phyloP scores from a whole-genome alignment of 2,113 vertebrate genomes.

The Ophiodon elongatus region DNA sequence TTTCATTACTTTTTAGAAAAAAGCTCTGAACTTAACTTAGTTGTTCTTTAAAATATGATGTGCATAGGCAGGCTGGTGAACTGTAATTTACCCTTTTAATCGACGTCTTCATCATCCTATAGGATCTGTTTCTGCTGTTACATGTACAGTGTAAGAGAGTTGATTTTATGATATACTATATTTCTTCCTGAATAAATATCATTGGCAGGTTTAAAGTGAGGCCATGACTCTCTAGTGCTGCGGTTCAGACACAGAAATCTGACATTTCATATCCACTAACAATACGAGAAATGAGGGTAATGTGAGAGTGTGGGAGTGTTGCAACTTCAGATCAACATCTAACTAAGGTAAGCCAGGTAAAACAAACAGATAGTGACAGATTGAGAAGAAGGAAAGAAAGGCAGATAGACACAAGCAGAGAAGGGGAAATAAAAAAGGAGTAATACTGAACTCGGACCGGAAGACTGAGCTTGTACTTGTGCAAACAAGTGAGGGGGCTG shows the following conservation, averaged over 20 bases:
- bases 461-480: background rate
- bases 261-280: background rate
- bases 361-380: background rate
- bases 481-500: background rate
- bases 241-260: background rate
- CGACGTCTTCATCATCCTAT: background rate
- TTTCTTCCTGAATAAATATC: background rate
- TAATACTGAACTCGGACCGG: background rate
- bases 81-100: too few species aligned
- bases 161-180: background rate
- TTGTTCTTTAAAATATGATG: background rate
- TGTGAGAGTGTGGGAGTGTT: background rate
- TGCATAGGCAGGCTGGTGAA: background rate
- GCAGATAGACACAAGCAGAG: background rate
- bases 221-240: background rate
- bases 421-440: background rate
- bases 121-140: background rate
- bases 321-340: background rate
- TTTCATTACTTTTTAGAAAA: background rate
- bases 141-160: background rate
- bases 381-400: background rate
- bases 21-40: background rate
- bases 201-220: background rate
- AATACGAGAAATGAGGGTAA: background rate
- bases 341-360: background rate